Evolutionary conservation across 2,888 invertebrate genomes (phyloP).

Genomic region (Schizotus pectinicornis): DNA sequence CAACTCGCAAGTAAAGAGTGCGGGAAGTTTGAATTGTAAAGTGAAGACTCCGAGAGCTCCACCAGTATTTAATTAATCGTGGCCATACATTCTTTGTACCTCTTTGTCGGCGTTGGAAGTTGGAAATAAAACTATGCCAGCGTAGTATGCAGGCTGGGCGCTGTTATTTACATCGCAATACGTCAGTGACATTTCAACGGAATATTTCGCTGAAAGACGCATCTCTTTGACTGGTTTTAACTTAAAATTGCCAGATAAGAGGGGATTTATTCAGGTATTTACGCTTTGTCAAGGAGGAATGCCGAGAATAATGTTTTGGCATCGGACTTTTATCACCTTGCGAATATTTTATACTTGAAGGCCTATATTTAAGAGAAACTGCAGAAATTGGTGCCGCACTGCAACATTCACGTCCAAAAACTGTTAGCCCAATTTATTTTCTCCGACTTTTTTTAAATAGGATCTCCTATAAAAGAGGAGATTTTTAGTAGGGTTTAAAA

Average conservation of each 20-base stretch:
- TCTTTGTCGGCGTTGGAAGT: conserved; percentile 55
- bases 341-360: conserved; percentile 30
- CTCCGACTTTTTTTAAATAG: no score
- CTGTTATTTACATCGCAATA: conserved; percentile 54
- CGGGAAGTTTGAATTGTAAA: conserved; percentile 15
- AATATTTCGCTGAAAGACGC: conserved; percentile 49
- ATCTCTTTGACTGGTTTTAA: conserved; percentile 44
- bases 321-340: conserved; percentile 46
- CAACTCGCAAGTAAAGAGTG: conserved; percentile 1
- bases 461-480: no score
- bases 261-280: conserved; percentile 45
- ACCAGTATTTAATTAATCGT: conserved; percentile 51
- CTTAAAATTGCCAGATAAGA: conserved; percentile 50
- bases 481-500: no score
- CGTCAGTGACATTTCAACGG: conserved; percentile 56
- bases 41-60: conserved; percentile 10
- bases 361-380: conserved; percentile 12
- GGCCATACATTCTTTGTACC: conserved; percentile 46
- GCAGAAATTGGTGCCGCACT: conserved; percentile 17
- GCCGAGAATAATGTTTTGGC: conserved; percentile 46
- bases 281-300: conserved; percentile 43
- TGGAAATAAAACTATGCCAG: conserved; percentile 59
- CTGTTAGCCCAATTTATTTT: no score
- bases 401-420: conserved; percentile 3
- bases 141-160: conserved; percentile 54